A percentile compares a stretch with the other conserved stretches of the same genome.
Conservation (phyloP, 1,140 invertebrate genomes). For the Ruditapes philippinarum region DNA sequence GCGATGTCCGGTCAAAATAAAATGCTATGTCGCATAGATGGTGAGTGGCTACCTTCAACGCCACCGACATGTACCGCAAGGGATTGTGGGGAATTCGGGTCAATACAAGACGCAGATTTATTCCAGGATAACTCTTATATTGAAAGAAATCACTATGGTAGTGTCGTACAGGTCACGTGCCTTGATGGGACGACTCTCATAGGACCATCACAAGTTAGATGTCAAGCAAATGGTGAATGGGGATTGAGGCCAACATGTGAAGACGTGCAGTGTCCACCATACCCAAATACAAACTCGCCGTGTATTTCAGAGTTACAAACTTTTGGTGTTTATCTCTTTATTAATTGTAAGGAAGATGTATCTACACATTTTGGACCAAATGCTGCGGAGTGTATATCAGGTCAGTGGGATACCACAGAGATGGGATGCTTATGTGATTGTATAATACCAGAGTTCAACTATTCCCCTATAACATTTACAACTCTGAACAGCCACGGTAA, state of each 20-base stretch:
- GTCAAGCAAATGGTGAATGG: slow-evolving; percentile 29
- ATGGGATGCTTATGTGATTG: slow-evolving; percentile 44
- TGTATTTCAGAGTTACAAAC: neutral
- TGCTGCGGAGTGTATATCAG: neutral
- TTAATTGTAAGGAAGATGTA: neutral
- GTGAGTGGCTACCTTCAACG: neutral
- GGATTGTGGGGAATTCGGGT: slow-evolving; percentile 36
- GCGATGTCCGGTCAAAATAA: neutral
- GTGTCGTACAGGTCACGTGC: slow-evolving; percentile 15
- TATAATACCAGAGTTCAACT: neutral
- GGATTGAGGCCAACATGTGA: neutral
- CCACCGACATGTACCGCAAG: neutral
- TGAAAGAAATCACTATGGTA: slow-evolving; percentile 33
- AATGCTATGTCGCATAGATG: neutral
- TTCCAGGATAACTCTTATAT: neutral
- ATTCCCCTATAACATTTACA: neutral
- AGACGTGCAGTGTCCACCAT: neutral
- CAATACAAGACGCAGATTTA: neutral
- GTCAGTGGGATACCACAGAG: neutral
- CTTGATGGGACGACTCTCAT: neutral
- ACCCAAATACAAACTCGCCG: neutral
- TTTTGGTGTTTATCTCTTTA: neutral
- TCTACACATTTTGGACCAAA: neutral
- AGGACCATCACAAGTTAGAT: neutral
- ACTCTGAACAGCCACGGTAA: neutral